Evolutionary conservation across 2,888 invertebrate genomes (phyloP).

Genomic region (Tetragnatha montana): DNA sequence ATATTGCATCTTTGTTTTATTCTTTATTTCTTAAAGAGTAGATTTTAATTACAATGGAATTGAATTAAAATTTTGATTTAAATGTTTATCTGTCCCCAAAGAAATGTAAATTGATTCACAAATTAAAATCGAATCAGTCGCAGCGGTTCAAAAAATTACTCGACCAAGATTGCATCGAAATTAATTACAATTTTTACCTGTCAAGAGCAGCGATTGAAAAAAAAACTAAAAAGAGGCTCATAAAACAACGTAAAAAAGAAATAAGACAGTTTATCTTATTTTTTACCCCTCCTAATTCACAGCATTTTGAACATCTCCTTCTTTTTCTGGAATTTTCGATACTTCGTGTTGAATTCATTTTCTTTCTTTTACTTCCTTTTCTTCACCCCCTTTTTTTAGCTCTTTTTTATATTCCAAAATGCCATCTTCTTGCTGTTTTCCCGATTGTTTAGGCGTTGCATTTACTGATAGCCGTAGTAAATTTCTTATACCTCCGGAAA

Average conservation of each 20-base stretch:
- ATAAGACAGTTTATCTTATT: background rate
- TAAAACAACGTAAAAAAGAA: background rate
- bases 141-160: background rate
- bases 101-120: background rate
- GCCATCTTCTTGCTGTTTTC: background rate
- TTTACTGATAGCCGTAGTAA: background rate
- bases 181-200: slow-evolving; percentile 1
- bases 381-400: background rate
- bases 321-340: background rate
- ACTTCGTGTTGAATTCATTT: background rate
- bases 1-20: too few species aligned
- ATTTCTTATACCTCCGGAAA: background rate
- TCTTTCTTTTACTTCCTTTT: background rate
- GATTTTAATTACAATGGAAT: too few species aligned
- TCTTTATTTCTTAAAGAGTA: too few species aligned
- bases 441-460: background rate
- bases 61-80: too few species aligned
- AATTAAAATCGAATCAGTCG: background rate
- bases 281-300: background rate
- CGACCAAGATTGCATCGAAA: background rate
- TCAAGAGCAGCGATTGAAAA: background rate
- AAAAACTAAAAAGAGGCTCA: background rate
- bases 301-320: background rate
- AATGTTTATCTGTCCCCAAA: too few species aligned
- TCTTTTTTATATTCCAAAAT: background rate